A percentile compares a stretch with the other conserved stretches of the same genome.
These are phyloP conservation scores for Tiaroga cobitis DNA, from an alignment of 2,797 vertebrate genomes.

Conservation along the genomic window DNA sequence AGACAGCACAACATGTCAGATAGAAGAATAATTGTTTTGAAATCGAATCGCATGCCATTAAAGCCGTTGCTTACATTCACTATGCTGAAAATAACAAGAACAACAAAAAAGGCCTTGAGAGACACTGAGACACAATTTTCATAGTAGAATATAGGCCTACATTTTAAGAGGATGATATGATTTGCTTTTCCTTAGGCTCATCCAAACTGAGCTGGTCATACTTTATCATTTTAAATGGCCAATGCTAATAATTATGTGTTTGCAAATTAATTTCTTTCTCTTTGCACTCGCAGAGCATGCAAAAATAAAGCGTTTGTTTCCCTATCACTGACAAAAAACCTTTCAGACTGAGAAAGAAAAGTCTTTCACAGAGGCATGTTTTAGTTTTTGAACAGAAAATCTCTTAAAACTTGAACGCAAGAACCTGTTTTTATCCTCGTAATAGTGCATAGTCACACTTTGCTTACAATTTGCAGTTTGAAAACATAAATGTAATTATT, in stretches of 20 bases:
- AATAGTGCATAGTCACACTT: not conserved
- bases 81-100: not conserved
- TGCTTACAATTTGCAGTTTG: not conserved
- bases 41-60: not conserved
- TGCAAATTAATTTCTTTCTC: not conserved
- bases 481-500: not conserved
- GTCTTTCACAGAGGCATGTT: not conserved
- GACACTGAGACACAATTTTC: not conserved
- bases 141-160: not conserved
- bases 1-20: conserved; percentile 15
- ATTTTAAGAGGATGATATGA: not conserved
- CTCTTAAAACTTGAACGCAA: not conserved
- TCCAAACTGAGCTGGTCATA: not conserved
- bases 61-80: conserved; percentile 3
- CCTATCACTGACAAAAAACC: not conserved
- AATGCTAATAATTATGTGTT: not conserved
- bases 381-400: not conserved
- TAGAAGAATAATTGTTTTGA: conserved; percentile 5
- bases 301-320: too few relatives aligned
- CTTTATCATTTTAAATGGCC: not conserved
- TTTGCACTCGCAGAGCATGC: not conserved
- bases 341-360: not conserved
- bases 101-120: not conserved
- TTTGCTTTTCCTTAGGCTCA: not conserved
- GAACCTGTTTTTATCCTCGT: not conserved